These are phyloP conservation scores for Lichenostomus cassidix DNA, from an alignment of 2,113 vertebrate genomes.

Conservation along the genomic window DNA sequence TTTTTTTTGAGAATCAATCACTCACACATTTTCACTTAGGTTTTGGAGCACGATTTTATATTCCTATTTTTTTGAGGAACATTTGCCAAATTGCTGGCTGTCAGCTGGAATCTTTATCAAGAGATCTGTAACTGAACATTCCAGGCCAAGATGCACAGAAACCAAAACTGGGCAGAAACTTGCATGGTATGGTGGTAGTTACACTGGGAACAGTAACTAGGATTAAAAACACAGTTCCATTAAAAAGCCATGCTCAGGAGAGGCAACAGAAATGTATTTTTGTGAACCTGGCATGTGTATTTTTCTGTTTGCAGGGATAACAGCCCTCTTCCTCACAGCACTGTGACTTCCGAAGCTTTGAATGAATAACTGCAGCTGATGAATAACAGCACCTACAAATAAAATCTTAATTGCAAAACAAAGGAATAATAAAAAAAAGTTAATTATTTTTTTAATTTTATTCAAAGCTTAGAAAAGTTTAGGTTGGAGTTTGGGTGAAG, in stretches of 20 bases:
- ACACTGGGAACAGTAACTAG: not conserved
- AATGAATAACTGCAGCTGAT: constrained; percentile 15
- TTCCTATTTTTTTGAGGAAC: not conserved
- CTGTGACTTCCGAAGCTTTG: not conserved
- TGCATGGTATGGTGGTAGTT: not conserved
- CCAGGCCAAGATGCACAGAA: not conserved
- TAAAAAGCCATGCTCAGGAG: not conserved
- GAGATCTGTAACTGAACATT: constrained; percentile 4
- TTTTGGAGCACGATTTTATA: not conserved
- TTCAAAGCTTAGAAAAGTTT: constrained; percentile 40
- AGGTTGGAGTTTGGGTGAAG: constrained; percentile 23
- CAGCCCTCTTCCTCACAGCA: not conserved
- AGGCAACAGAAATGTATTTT: not conserved
- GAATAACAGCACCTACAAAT: not conserved
- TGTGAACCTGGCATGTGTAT: not conserved
- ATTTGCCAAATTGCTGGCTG: not conserved
- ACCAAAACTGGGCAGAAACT: not conserved
- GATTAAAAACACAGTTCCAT: not conserved
- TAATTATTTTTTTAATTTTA: not conserved
- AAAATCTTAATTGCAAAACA: constrained; percentile 60
- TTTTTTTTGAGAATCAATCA: not conserved
- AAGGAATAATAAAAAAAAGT: constrained; percentile 39
- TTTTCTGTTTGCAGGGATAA: not conserved
- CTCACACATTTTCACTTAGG: not conserved
- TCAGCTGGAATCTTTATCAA: not conserved